phyloP scores from a whole-genome alignment of 2,888 invertebrate genomes.

The Cataglyphis livida region DNA sequence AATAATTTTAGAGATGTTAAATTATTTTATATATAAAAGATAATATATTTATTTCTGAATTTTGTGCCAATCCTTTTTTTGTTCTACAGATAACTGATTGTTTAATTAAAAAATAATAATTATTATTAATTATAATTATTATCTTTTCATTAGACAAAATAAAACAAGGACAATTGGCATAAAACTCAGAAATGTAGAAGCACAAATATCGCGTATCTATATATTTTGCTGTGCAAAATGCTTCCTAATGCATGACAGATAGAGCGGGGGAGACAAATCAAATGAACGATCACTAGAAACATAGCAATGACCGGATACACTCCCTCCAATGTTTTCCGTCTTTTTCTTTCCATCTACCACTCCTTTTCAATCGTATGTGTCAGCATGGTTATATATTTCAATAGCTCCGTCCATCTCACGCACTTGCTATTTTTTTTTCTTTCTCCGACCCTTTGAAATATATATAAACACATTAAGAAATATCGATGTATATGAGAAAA shows the following conservation, averaged over 20 bases:
- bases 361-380: slow-evolving; percentile 46
- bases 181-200: not conserved
- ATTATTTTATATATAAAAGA: not conserved
- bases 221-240: slow-evolving; percentile 70
- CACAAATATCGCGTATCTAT: not conserved
- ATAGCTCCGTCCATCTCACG: slow-evolving; percentile 16
- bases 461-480: slow-evolving; percentile 65
- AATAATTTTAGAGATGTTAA: slow-evolving; percentile 19
- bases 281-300: slow-evolving; percentile 83
- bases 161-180: not conserved
- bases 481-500: slow-evolving; percentile 20
- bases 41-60: not conserved
- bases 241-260: slow-evolving; percentile 66
- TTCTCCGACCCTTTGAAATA: slow-evolving; percentile 60
- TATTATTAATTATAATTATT: not conserved
- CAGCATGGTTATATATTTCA: slow-evolving; percentile 47
- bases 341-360: slow-evolving; percentile 44
- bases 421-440: slow-evolving; percentile 22
- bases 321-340: slow-evolving; percentile 73
- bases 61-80: not conserved
- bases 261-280: slow-evolving; percentile 79
- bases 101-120: not conserved
- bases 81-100: not conserved
- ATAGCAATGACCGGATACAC: slow-evolving; percentile 85
- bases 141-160: not conserved